These are phyloP conservation scores for Platycheirus rosarum DNA, from an alignment of 2,888 invertebrate species.

Conservation along the genomic window DNA sequence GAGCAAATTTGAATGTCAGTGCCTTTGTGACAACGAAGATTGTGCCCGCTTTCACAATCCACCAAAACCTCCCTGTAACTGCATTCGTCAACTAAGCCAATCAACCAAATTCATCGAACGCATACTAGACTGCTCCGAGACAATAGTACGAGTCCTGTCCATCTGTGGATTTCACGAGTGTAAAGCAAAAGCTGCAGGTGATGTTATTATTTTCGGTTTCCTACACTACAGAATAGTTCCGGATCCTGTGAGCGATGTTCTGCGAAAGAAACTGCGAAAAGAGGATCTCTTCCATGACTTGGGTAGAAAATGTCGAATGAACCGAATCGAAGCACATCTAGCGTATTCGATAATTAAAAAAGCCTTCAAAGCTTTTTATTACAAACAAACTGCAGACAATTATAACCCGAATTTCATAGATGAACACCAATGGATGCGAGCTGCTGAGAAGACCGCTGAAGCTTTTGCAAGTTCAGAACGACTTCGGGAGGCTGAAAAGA, in stretches of 20 bases:
- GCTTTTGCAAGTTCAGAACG: constrained; percentile 79
- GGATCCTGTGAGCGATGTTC: constrained; percentile 78
- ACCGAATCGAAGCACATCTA: constrained; percentile 80
- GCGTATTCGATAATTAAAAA: constrained; percentile 80
- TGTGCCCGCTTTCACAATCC: constrained; percentile 59
- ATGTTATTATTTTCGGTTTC: constrained; percentile 79
- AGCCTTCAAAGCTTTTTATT: constrained; percentile 81
- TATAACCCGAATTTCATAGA: constrained; percentile 77
- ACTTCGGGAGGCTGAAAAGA: constrained; percentile 78
- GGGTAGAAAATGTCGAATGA: constrained; percentile 80
- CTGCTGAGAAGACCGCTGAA: constrained; percentile 79
- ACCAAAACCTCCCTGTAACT: constrained; percentile 45
- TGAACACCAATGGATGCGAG: constrained; percentile 80
- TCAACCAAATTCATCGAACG: constrained; percentile 80
- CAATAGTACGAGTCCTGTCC: constrained; percentile 79
- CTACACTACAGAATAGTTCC: constrained; percentile 80
- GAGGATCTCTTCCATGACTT: constrained; percentile 80
- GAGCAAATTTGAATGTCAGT: constrained; percentile 44
- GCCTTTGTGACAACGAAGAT: constrained; percentile 41
- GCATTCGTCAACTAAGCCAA: constrained; percentile 60
- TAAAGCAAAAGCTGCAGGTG: constrained; percentile 80
- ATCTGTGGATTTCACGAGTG: constrained; percentile 81
- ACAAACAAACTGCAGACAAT: constrained; percentile 76
- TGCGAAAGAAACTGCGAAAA: constrained; percentile 79
- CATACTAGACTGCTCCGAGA: constrained; percentile 79